Conservation (phyloP, 2,113 vertebrate species). For the Strix aluco region DNA sequence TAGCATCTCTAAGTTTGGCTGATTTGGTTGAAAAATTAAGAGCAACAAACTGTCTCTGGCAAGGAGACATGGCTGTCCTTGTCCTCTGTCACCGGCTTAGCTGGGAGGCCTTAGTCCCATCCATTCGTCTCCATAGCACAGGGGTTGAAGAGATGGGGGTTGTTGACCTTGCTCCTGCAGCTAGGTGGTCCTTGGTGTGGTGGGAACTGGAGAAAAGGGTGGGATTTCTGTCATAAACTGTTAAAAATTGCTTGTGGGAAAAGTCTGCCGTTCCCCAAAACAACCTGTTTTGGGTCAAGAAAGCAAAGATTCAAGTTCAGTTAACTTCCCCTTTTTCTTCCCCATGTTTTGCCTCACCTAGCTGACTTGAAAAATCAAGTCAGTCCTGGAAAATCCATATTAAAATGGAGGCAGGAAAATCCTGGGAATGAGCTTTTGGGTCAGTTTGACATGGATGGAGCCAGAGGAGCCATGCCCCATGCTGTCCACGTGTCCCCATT, state of each 20-base stretch:
- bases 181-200: neutral
- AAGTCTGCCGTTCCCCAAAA: neutral
- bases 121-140: neutral
- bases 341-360: neutral
- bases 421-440: neutral
- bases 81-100: neutral
- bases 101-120: neutral
- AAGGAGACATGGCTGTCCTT: neutral
- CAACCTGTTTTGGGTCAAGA: neutral
- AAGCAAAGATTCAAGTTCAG: neutral
- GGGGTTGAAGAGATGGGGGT: neutral
- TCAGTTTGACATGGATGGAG: neutral
- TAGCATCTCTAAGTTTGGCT: neutral
- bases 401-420: neutral
- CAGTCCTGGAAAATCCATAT: neutral
- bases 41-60: neutral
- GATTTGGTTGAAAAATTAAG: neutral
- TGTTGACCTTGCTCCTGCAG: neutral
- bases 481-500: fast-evolving
- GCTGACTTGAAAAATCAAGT: neutral
- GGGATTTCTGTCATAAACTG: neutral
- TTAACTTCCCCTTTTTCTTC: neutral
- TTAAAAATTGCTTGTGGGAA: neutral
- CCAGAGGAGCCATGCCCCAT: neutral
- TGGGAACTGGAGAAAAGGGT: neutral